Base-by-base conservation (phyloP, 2,888 invertebrate species). In the Aphidius colemani region DNA sequence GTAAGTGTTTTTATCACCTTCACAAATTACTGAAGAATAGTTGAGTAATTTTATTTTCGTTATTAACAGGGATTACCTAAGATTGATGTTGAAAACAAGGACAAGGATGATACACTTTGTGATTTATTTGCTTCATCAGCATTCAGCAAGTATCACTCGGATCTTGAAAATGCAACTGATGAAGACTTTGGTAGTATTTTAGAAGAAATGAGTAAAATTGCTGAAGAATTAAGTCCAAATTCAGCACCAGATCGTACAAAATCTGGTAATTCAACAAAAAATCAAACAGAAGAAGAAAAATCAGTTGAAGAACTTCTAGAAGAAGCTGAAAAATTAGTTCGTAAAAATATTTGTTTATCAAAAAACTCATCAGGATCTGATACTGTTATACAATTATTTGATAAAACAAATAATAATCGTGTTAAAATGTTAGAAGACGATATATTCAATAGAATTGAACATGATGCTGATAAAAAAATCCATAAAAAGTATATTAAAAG, bases 171-270 rank as follows among this genome's bases (percentile, higher is more conserved):
- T 74, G 79, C 80, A 3, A 81, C 80, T 7, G 81, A 81, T 43
- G 81, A 82, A 48, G 82, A 82, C 30, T 80, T 81, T 46, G 80
- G 80, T 48, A 81, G 79, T 65, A 77, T 82, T 59, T 66, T 82
- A 30, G 82, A 82, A 63, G 81, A 81, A 66, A 81, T 82, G 72
- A 81, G 78, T 63, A 82, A 80, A 68, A 78, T 81, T 39, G 79
- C 80, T 3, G 78, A 74, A 8, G 75, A 75, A 4, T 59, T 78
- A 18, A 79, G 79, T 66, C 78, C 80, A 7, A 74, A 73, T 70
- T 74, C 79, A 43, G 71, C 69, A 1, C 71, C 69, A 0, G 79
- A 78, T 49, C 69, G 66, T 45, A 69, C 72, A 13, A 80, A 78
- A 57, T 74, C 75, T 11, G 71, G 68, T 6, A 67, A 70, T 61